These are phyloP conservation scores for Antheraea assamensis DNA, from an alignment of 2,888 invertebrate species.

Conservation along the genomic window DNA sequence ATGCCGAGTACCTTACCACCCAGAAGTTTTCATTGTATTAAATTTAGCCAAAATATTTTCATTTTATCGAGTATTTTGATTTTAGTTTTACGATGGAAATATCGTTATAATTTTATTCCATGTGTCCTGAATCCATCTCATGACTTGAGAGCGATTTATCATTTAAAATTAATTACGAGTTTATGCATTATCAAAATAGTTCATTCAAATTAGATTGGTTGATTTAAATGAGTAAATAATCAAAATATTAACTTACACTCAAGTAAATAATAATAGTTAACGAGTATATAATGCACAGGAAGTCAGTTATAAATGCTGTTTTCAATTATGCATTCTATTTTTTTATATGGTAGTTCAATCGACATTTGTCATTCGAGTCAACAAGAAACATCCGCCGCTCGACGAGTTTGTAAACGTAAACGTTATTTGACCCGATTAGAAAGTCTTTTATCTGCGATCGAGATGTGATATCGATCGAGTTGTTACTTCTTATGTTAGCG, in stretches of 20 bases:
- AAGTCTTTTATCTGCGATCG: constrained; percentile 67
- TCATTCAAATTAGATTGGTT: not conserved
- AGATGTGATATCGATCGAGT: constrained; percentile 66
- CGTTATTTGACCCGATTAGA: constrained; percentile 74
- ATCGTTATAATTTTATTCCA: no score
- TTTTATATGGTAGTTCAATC: constrained; percentile 46
- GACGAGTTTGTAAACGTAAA: constrained; percentile 69
- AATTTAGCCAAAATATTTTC: no score
- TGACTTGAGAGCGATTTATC: no score
- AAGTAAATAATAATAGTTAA: not conserved
- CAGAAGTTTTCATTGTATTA: no score
- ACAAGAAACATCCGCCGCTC: constrained; percentile 62
- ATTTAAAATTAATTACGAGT: no score
- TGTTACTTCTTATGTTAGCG: constrained; percentile 43
- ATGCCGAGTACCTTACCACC: no score
- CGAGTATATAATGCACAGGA: constrained; percentile 5
- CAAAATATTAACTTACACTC: no score
- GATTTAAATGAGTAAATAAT: no score
- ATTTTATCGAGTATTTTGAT: no score
- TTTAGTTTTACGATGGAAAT: no score
- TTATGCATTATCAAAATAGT: not conserved
- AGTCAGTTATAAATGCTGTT: constrained; percentile 9
- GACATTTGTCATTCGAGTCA: constrained; percentile 42
- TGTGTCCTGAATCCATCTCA: no score
- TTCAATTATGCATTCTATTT: constrained; percentile 1